Base-by-base conservation (phyloP, 2,888 invertebrate species). In the Periphyllus acericola region DNA sequence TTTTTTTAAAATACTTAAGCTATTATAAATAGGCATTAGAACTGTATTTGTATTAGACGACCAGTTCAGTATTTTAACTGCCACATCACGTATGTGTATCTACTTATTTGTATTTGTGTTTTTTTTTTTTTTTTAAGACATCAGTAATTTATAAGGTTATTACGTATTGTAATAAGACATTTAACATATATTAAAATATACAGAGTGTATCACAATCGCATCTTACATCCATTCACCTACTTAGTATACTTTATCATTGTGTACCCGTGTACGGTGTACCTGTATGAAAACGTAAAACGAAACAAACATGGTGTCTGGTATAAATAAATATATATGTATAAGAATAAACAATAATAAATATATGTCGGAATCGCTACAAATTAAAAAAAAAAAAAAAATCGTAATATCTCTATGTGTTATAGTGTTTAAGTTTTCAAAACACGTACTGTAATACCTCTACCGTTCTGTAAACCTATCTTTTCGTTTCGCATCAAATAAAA, bases 371-470 rank as follows among this genome's bases (percentile, higher is more conserved):
- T 71, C 11, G 19, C 71, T 32, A 29, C 3, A 71, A 46, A 82
- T 32, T 32, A 71, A 68, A 82, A 68, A 66, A 66, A 60, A 36
- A 81, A 68, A 81, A 25, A 68, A 68, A 40, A 29, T 29, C 21
- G 3, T 6, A 21, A 78, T 55, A 52, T 19, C 55, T 40, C 11
- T 55, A 55, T 25, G 25, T 46, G 32, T 81, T 52, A 17, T 46
- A 82, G 71, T 11, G 32, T 46, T 82, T 71, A 71, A 71, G 71
- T 81, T 81, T 81, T 9, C 81, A 40, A 80, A 81, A 81, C 81
- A 82, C 82, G 46, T 82, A 71, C 21, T 71, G 32, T 71, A 52
- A 32, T 82, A 46, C 46, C 52, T 71, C n/a, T n/a, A n/a, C n/a
- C n/a, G n/a, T n/a, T n/a, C 71, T 71, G 82, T 82, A 72, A 72